Evolutionary conservation across 2,113 vertebrate species (phyloP), one percentile per base, ranked within the genome.

Genomic region (Sinocyclocheilus grahami): DNA sequence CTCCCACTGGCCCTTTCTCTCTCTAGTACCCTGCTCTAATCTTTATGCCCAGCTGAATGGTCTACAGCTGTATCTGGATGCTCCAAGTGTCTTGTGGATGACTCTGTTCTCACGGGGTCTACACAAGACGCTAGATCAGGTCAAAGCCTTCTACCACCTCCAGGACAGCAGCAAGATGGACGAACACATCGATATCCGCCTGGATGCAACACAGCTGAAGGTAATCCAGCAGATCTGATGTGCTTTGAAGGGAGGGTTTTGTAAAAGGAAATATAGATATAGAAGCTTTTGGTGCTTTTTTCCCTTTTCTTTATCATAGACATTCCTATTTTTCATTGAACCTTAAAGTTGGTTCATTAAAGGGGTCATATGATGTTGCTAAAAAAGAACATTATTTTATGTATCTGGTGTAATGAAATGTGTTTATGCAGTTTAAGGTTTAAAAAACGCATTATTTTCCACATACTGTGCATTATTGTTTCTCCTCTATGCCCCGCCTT

Each of bases 131-230:
- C 89, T 99, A 91, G 96, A 99, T 89, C 97, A 99, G 89, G 98
- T 99, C 90, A 98, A 98, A 92, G 97, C 97, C 63, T 98, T 98
- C 90, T 99, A 98, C 91, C 97, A 97, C 87, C 91, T 98, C 90
- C 96, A 98, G 89, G 95, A 96, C 90, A 96, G 96, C 0, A 94
- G 93, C 89, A 96, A 96, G 87, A 92, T 72, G 0, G 96, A 97
- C 14, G 97, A 99, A 89, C 97, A 98, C 0, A 83, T 99, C 58
- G 97, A 99, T 85, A 89, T 99, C 7, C 94, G 97, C 9, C 78
- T 99, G 91, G 97, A 99, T 72, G 96, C 96, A 82, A 93, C 95
- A 85, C 93, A 92, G n/a, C 93, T 99, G 22, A 98, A 97, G 97
- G 98, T 99, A 86, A 82, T 48, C 42, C 5, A 3, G 1, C 6